Evolutionary conservation across 2,888 invertebrate species (phyloP).

Genomic region (Andrena minutula): DNA sequence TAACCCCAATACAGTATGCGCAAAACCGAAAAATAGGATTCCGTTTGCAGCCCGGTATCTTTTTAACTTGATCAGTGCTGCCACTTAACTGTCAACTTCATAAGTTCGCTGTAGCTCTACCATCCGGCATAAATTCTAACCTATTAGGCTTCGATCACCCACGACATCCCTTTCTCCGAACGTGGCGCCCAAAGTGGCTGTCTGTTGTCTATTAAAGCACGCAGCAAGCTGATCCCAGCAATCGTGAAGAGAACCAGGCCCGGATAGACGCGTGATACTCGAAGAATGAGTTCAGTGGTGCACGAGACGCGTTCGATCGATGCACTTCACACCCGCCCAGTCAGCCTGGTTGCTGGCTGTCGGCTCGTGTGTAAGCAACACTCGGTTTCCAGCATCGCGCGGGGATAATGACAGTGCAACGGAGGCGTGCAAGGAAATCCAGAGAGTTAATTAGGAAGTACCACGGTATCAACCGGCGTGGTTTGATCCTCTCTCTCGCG

Average conservation of each 20-base stretch:
- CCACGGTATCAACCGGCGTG: slow-evolving; percentile 50
- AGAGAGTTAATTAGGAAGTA: slow-evolving; percentile 75
- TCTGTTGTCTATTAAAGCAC: too few species aligned
- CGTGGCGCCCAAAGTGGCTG: too few species aligned
- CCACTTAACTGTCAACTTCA: too few species aligned
- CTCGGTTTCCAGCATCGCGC: slow-evolving; percentile 38
- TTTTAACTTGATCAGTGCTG: too few species aligned
- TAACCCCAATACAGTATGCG: too few species aligned
- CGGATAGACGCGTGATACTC: not conserved
- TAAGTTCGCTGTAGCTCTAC: too few species aligned
- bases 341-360: not conserved
- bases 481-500: slow-evolving; percentile 37
- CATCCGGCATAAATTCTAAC: too few species aligned
- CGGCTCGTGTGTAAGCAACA: slow-evolving; percentile 46
- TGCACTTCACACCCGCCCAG: slow-evolving; percentile 36
- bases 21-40: too few species aligned
- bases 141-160: too few species aligned
- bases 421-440: slow-evolving; percentile 71
- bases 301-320: slow-evolving; percentile 35
- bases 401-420: slow-evolving; percentile 68
- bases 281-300: slow-evolving; percentile 11
- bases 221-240: not conserved
- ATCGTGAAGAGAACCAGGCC: not conserved
- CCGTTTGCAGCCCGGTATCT: too few species aligned
- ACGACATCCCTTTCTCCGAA: too few species aligned